phyloP scores from a whole-genome alignment of 92 coral and sea anemone species.

The Muricea muricata region DNA sequence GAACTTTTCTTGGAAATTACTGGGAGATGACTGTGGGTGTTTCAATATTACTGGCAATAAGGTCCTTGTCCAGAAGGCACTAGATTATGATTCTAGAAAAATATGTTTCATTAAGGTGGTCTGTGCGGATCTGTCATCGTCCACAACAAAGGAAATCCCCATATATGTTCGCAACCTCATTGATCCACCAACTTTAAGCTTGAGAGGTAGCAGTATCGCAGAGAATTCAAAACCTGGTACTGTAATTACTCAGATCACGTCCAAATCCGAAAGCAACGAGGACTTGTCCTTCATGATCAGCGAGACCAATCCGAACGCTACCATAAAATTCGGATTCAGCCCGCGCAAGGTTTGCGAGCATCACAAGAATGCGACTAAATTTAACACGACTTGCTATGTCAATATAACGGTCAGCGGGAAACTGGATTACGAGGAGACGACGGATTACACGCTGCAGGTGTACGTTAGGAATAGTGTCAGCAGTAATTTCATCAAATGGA shows the following conservation, averaged over 20 bases:
- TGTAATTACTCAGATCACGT: constrained; percentile 53
- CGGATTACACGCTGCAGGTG: constrained; percentile 61
- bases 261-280: constrained; percentile 79
- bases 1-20: constrained; percentile 25
- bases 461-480: constrained; percentile 58
- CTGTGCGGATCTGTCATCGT: constrained; percentile 67
- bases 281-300: constrained; percentile 68
- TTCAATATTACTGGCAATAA: constrained; percentile 65
- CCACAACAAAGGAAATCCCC: background rate
- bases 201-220: background rate
- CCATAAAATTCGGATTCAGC: constrained; percentile 64
- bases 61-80: constrained; percentile 62
- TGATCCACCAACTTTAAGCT: constrained; percentile 30
- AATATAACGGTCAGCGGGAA: constrained; percentile 69
- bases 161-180: constrained; percentile 24
- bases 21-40: constrained; percentile 45
- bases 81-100: constrained; percentile 69
- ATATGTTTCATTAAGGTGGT: constrained; percentile 66
- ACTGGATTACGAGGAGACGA: constrained; percentile 77
- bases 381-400: constrained; percentile 56
- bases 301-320: constrained; percentile 66
- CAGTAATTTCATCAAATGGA: constrained; percentile 32
- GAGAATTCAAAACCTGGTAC: constrained; percentile 26
- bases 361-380: constrained; percentile 50
- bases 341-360: constrained; percentile 41